Base-by-base conservation (phyloP, 2,888 invertebrate genomes). In the Macrostomum cliftonense region DNA sequence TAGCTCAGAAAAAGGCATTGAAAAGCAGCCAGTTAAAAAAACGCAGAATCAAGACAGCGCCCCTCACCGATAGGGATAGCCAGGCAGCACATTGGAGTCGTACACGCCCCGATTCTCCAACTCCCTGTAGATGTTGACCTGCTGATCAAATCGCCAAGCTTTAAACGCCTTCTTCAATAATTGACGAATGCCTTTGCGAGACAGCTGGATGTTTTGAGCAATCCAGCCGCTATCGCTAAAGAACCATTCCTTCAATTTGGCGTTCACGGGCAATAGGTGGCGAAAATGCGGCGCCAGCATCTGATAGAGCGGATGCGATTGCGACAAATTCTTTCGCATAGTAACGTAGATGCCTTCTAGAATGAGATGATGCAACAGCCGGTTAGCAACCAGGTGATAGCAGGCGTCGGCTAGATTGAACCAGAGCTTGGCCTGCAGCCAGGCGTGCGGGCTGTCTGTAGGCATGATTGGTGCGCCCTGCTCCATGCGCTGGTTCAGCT, bases 201-300 rank as follows among this genome's bases (percentile, higher is more conserved):
- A 46, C 12, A 52, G 43, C n/a, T 52, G 52, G 20, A 52, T 52
- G 14, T 48, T 47, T 20, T 40, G 19, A 39, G 47, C 46, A 17
- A 52, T 38, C 52, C 52, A 52, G 19, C 51, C 52, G 17, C 47
- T 49, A 21, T 28, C 20, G 20, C 45, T 67, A 56, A 2, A 63
- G n/a, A 14, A 38, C 46, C 37, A 45, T 9, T 14, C n/a, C 28
- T 49, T 38, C 40, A 56, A 65, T 59, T 60, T 72, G 72, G 63
- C 59, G 54, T 73, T 72, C 46, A 73, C 70, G 20, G 72, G 70
- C 2, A 73, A 59, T 2, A 73, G 63, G 57, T 66, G 71, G 37
- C 70, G 63, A 55, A 73, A 71, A 55, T 73, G 73, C 2, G 73
- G 72, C 1, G 71, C 69, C 46, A 73, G 59, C 2, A 73, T 64